Base-by-base conservation (phyloP, 2,888 invertebrate species). In the Lamproptera curius region DNA sequence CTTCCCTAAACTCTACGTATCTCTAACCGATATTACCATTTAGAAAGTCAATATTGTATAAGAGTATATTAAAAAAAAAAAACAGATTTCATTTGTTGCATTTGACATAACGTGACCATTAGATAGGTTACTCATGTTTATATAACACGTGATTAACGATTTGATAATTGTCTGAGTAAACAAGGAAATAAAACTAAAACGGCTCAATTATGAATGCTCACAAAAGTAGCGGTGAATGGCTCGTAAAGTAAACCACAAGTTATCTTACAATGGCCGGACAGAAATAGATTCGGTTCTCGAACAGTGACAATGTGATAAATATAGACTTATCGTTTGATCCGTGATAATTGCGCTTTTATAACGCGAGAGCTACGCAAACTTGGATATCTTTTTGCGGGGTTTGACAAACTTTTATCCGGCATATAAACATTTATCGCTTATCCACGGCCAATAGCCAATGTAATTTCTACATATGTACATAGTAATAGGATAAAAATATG, bases 241-340 rank as follows among this genome's bases (percentile, higher is more conserved):
- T 28, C 39, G 23, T 2, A 36, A 41, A 40, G 36, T 40, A 36
- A 49, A 49, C 31, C 40, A 44, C 49, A 16, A 49, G 33, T 16
- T 36, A 44, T 49, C 31, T 40, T 17, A 41, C 36, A 44, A 28
- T 38, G 17, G 26, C 16, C 20, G 39, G 31, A 46, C 46, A 45
- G 45, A 54, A 51, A 50, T 51, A 54, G 45, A 51, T n/a, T 33
- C 33, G 38, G 41, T 54, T 54, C 51, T 50, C 49, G 44, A 54
- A 50, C 40, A 51, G 26, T 34, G 37, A 37, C 43, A 41, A 35
- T 41, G 40, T n/a, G 35, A 44, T 41, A 43, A 41, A 49, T 37
- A 35, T 46, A 45, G 39, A 28, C 31, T 43, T 50, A 41, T 50
- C 38, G 17, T 42, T 41, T 16, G 38, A 34, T 37, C 46, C n/a